Base-by-base conservation (phyloP, 2,113 vertebrate species). In the Leptosomus discolor region DNA sequence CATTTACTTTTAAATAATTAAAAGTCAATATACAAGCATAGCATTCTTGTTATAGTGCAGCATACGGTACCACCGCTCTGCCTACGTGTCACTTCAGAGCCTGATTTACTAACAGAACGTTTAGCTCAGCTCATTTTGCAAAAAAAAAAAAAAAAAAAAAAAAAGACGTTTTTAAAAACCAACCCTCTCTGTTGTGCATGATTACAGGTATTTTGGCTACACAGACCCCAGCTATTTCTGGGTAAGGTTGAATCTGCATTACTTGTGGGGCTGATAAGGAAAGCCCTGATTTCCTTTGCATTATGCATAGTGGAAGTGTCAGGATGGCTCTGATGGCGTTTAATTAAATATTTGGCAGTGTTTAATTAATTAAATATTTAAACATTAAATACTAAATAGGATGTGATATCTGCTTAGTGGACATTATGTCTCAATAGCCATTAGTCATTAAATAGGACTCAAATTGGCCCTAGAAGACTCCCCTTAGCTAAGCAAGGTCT, bases 311-410 rank as follows among this genome's bases (percentile, higher is more conserved):
- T 76, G 78, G 45, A 97, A 88, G 92, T 96, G 97, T 97, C 96
- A 70, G 97, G 92, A 94, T 95, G 93, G 88, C 97, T 97, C 96
- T 96, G 97, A 97, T 96, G 97, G 96, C 6, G 56, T 98, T 98
- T 98, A 98, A 98, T 98, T 98, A 98, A 98, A 98, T 98, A 98
- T 98, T 98, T 98, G 98, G 96, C 97, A 96, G 94, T 96, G 95
- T 97, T 98, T 98, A 97, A 98, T 98, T 98, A 98, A 98, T 98
- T 97, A 98, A 98, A 98, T 97, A 98, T 98, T 98, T 98, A 98
- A 98, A 98, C 90, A 85, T 97, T 98, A 98, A 98, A 97, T 97
- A 97, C 86, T 91, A 98, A 98, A 97, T 98, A 97, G 94, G 96
- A 98, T 97, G 97, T 97, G 97, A 97, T 97, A 85, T 97, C 97